Evolutionary conservation across 2,888 invertebrate genomes (phyloP).

Genomic region (Diploptera punctata): DNA sequence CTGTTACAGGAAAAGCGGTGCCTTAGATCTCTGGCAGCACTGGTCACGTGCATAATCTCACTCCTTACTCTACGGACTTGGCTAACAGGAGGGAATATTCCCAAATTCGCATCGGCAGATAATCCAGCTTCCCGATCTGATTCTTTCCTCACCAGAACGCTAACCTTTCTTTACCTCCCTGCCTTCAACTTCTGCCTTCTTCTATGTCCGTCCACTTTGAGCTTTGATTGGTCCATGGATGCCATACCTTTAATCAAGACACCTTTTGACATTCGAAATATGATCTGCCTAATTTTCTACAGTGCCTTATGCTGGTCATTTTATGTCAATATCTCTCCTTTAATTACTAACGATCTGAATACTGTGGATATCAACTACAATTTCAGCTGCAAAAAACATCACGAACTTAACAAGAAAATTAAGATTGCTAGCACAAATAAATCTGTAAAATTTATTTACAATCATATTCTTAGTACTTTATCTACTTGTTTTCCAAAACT

Average conservation of each 20-base stretch:
- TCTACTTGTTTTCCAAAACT: too few species aligned
- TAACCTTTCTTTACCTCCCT: conserved; percentile 58
- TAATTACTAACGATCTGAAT: too few species aligned
- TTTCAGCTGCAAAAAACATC: too few species aligned
- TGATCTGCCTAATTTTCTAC: conserved; percentile 53
- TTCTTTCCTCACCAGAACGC: conserved; percentile 52
- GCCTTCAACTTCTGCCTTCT: conserved; percentile 57
- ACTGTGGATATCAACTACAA: too few species aligned
- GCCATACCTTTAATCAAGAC: conserved; percentile 56
- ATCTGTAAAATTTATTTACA: too few species aligned
- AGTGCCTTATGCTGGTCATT: conserved; percentile 32
- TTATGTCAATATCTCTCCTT: conserved; percentile 11
- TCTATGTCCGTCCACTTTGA: conserved; percentile 58
- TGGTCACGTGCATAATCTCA: conserved; percentile 54
- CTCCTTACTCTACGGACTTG: conserved; percentile 57
- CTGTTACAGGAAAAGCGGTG: conserved; percentile 1
- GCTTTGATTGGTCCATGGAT: conserved; percentile 68
- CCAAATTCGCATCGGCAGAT: conserved; percentile 59
- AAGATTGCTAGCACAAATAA: too few species aligned
- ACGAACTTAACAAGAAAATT: too few species aligned
- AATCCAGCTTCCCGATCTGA: conserved; percentile 59
- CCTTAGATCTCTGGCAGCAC: neutral
- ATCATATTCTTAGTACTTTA: too few species aligned
- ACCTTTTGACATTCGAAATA: conserved; percentile 54
- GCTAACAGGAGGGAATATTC: conserved; percentile 50